A percentile compares a stretch with the other conserved stretches of the same genome.
Conservation (phyloP, 1,140 invertebrate species). For the Stenopsyche tienmushanensis region DNA sequence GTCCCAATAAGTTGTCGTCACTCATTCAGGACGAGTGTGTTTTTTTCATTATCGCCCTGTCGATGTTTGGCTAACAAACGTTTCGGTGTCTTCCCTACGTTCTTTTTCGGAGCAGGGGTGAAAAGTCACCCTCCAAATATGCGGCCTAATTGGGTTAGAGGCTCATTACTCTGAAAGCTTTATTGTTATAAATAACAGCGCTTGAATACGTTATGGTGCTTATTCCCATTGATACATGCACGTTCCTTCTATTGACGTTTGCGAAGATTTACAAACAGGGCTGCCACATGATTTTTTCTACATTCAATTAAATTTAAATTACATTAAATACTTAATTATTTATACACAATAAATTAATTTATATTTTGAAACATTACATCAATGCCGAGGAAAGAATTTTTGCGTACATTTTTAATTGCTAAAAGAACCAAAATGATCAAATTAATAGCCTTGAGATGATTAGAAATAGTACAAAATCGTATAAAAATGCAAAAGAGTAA, state of each 20-base stretch:
- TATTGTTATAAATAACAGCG: conserved; percentile 42
- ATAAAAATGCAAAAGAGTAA: too few species aligned
- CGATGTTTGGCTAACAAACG: conserved; percentile 1
- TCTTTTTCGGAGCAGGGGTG: conserved; percentile 12
- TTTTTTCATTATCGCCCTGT: conserved; percentile 30
- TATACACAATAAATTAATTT: too few species aligned
- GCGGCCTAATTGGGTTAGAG: conserved; percentile 40
- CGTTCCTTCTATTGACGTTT: conserved; percentile 32
- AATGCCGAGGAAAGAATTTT: too few species aligned
- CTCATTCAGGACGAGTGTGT: too few species aligned
- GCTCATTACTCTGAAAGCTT: conserved; percentile 42
- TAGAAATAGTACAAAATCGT: too few species aligned
- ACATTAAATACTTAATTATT: too few species aligned
- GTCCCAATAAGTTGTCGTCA: background rate
- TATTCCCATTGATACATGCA: conserved; percentile 32
- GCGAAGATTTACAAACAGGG: conserved; percentile 11
- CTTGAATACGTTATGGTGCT: conserved; percentile 30
- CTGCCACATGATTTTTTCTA: background rate
- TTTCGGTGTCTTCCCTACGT: background rate
- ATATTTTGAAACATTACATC: too few species aligned
- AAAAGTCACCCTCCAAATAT: conserved; percentile 26
- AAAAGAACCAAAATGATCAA: too few species aligned
- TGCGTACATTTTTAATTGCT: too few species aligned
- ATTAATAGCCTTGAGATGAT: too few species aligned
- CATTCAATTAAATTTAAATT: too few species aligned